Evolutionary conservation across 2,113 vertebrate genomes (phyloP).

Genomic region (Stegastes partitus): DNA sequence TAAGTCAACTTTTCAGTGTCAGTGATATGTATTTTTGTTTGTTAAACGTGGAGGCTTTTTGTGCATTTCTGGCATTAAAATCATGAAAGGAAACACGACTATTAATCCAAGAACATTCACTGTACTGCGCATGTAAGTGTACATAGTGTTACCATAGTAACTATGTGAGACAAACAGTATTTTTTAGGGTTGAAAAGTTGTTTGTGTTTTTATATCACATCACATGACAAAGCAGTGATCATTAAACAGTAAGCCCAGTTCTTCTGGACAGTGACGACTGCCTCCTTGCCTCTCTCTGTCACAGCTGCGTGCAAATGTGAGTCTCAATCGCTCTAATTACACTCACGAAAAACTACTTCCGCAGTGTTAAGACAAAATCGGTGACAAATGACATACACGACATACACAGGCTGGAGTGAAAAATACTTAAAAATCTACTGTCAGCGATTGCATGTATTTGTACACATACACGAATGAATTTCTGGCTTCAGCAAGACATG

Average conservation of each 20-base stretch:
- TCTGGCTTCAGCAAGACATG: background rate
- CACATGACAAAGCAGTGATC: background rate
- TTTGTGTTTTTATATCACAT: background rate
- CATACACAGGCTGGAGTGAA: background rate
- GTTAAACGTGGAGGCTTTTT: too few species aligned
- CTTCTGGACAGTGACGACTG: background rate
- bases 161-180: background rate
- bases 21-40: too few species aligned
- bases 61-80: background rate
- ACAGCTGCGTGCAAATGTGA: background rate
- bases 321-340: background rate
- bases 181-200: background rate
- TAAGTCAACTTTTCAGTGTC: too few species aligned
- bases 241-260: background rate
- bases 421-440: background rate
- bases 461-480: background rate
- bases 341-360: background rate
- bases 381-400: background rate
- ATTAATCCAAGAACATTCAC: background rate
- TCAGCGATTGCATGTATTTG: background rate
- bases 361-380: slow-evolving; percentile 6
- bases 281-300: background rate
- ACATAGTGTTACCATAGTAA: background rate
- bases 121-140: background rate
- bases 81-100: background rate